Conservation (phyloP, 2,888 invertebrate genomes). For the Dorcus hopei region DNA sequence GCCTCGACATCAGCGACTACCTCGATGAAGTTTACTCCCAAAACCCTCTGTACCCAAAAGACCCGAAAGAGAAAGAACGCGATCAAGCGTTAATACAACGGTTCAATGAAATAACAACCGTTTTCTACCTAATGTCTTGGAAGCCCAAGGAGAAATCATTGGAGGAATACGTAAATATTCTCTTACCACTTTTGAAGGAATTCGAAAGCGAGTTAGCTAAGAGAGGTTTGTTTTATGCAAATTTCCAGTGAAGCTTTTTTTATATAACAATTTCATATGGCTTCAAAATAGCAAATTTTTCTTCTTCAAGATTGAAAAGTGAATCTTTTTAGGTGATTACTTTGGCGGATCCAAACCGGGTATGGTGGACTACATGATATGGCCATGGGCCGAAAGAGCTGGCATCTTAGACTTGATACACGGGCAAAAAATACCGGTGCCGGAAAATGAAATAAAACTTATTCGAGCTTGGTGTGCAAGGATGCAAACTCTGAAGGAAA, state of each 20-base stretch:
- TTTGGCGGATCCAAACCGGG: conserved; percentile 20
- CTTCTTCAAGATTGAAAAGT: too few species aligned
- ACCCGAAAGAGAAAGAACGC: conserved; percentile 41
- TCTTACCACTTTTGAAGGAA: conserved; percentile 33
- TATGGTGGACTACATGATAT: conserved; percentile 42
- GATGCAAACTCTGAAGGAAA: too few species aligned
- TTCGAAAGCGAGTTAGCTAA: conserved; percentile 39
- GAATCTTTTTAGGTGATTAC: background rate
- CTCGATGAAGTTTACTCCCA: conserved; percentile 56
- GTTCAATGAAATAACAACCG: conserved; percentile 30
- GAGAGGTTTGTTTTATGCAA: conserved; percentile 22
- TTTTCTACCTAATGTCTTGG: conserved; percentile 32
- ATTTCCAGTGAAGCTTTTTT: background rate
- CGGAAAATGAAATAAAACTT: too few species aligned
- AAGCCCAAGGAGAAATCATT: conserved; percentile 30
- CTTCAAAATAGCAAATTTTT: too few species aligned
- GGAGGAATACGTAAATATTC: conserved; percentile 38
- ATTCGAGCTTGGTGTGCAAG: too few species aligned
- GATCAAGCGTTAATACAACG: conserved; percentile 40
- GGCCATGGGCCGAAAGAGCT: conserved; percentile 43
- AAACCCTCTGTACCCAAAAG: conserved; percentile 50
- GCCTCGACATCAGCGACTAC: conserved; percentile 54
- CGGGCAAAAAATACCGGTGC: background rate
- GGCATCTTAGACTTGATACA: conserved; percentile 10
- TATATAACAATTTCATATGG: too few species aligned